Base-by-base conservation (phyloP, 2,888 invertebrate genomes). In the Drosophila setosimentum region DNA sequence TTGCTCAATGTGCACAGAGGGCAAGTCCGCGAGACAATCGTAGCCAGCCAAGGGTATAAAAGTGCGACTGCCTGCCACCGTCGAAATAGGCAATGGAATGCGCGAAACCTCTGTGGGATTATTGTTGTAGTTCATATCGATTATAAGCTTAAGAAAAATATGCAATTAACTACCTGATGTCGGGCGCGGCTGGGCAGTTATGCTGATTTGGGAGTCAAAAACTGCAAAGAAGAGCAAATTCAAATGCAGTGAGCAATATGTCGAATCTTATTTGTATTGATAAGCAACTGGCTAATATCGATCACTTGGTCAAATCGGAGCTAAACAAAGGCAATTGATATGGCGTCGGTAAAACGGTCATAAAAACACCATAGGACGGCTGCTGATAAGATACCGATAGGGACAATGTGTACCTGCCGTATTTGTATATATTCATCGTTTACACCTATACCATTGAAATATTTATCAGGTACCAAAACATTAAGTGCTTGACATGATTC, bases 1-100 rank as follows among this genome's bases (percentile, higher is more conserved):
- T 93, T 97, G 97, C 90, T 97, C 96, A 66, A 97, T 96, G 76
- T 95, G 94, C 6, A 97, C 93, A 54, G 95, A 95, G 65, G 95
- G 94, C 55, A 95, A 94, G 30, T 96, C 96, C 58, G 94, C 94
- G 50, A 97, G 94, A 91, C 96, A 96, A 90, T 96, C 96, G 72
- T 96, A 94, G 18, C 97, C 97, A 50, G 95, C 94, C 45, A 95
- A 92, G 0, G 96, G 95, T 71, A 93, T 87, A 48, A 83, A 91
- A 0, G 91, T 91, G 27, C 90, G 87, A 58, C 83, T 90, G 3
- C 85, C 86, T 3, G 84, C 68, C 1, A 93, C 91, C 2, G 92
- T 92, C 4, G 93, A 81, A 21, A 93, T 83, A 11, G 93, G 92
- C 42, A 92, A 61, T 2, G 78, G 78, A 49, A 89, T 87, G 27